phyloP scores from a whole-genome alignment of 1,140 invertebrate species.

The Listronotus bonariensis region DNA sequence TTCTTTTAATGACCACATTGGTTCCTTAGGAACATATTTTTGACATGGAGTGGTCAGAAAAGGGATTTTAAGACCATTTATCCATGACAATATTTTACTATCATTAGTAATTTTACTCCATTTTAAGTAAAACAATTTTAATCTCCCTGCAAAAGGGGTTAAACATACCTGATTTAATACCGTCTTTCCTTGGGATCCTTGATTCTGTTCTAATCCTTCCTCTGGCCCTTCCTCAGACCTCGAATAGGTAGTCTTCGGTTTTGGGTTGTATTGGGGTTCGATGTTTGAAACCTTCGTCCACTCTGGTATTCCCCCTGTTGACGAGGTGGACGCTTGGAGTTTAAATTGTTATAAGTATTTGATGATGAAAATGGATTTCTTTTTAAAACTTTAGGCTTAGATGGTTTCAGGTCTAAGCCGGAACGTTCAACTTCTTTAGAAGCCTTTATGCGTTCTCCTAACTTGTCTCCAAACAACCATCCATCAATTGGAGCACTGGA shows the following conservation, averaged over 20 bases:
- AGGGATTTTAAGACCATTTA: background rate
- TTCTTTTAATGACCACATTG: background rate
- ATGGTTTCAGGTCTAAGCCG: background rate
- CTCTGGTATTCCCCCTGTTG: background rate
- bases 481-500: background rate
- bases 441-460: constrained; percentile 8
- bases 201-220: no score
- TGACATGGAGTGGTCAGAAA: background rate
- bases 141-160: background rate
- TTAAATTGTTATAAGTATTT: background rate
- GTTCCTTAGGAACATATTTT: background rate
- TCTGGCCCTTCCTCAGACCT: background rate
- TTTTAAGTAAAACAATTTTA: background rate
- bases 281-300: background rate
- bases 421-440: constrained; percentile 7
- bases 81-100: background rate
- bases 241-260: background rate
- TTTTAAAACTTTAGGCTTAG: background rate
- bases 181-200: no score
- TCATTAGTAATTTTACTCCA: background rate
- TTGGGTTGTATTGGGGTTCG: background rate
- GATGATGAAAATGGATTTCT: background rate
- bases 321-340: background rate
- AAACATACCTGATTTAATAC: no score
- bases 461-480: constrained; percentile 19